Base-by-base conservation (phyloP, 2,113 vertebrate species). In the Calyptommatus sinebrachiatus region DNA sequence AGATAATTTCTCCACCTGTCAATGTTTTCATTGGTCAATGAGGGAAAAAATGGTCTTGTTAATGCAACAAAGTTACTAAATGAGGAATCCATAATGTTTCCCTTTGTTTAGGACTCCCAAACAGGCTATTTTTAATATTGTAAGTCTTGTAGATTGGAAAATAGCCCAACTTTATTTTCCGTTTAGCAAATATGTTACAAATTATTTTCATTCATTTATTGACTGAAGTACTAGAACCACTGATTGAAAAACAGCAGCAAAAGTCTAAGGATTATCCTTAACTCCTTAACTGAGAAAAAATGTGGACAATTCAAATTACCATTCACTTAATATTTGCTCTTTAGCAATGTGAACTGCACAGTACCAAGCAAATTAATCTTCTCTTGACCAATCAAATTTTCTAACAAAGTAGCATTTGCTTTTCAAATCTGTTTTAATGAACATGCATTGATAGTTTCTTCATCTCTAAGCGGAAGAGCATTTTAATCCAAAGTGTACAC, bases 131-230 rank as follows among this genome's bases (percentile, higher is more conserved):
- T 10, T 46, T 75, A 21, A 57, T 48, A 75, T 45, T 29, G 48
- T 12, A 24, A 69, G 18, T 35, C 71, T 67, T 80, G 31, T 18
- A 61, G 35, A 66, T n/a, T 81, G 79, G 24, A 45, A 35, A 76
- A 70, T 8, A 60, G n/a, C 26, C n/a, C n/a, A 63, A 16, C n/a
- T 41, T 71, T 71, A 63, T 20, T 50, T 50, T 70, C 4, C 20
- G 20, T 35, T 71, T 31, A 65, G 57, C 45, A 82, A 22, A 50
- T 45, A 66, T 22, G 4, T 57, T 65, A 65, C 28, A 50, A 62
- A n/a, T n/a, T 78, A 6, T 24, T 61, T 61, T 62, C 8, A 83
- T 83, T 73, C 53, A 46, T 68, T 78, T 83, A 50, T 73, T 73
- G 35, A 69, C 31, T 61, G 48, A 69, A 22, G 14, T 62, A 24